Conservation (phyloP, 2,797 vertebrate species). For the Onychomys arenicola region DNA sequence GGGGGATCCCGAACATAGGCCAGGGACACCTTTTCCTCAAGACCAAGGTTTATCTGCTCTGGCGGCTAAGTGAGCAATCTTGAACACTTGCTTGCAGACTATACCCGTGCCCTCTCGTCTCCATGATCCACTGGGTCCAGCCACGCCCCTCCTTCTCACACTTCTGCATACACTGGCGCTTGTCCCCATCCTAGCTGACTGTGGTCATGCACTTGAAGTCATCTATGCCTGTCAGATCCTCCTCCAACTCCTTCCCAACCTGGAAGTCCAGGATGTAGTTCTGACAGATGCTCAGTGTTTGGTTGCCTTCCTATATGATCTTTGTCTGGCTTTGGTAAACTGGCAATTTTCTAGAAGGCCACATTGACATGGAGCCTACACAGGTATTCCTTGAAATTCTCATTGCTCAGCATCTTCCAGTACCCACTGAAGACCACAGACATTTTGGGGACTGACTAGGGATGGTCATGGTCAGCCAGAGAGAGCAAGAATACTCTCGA, state of each 20-base stretch:
- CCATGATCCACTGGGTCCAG: slow-evolving; percentile 96
- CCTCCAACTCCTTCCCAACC: slow-evolving; percentile 95
- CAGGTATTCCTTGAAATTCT: slow-evolving; percentile 97
- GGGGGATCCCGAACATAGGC: not conserved
- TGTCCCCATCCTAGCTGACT: slow-evolving; percentile 94
- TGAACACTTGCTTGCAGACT: not conserved
- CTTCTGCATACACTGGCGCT: slow-evolving; percentile 94
- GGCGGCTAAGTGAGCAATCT: not conserved
- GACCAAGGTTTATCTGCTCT: not conserved
- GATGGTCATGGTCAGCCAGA: not conserved
- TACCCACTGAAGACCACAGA: slow-evolving; percentile 94
- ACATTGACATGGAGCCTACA: slow-evolving; percentile 95
- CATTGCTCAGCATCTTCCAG: slow-evolving; percentile 96
- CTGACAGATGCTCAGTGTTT: slow-evolving; percentile 95
- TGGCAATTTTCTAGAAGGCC: slow-evolving; percentile 95
- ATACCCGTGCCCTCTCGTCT: slow-evolving; percentile 85
- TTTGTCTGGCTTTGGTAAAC: slow-evolving; percentile 95
- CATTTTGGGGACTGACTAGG: slow-evolving; percentile 86
- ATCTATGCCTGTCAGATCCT: slow-evolving; percentile 95
- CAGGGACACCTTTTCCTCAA: not conserved
- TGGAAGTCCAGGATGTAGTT: slow-evolving; percentile 98
- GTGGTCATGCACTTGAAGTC: slow-evolving; percentile 96
- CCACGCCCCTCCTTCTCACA: slow-evolving; percentile 95
- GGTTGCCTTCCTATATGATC: slow-evolving; percentile 93
- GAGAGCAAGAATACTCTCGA: not conserved